Conservation (phyloP, 2,888 invertebrate genomes). For the Schizaphis graminum region DNA sequence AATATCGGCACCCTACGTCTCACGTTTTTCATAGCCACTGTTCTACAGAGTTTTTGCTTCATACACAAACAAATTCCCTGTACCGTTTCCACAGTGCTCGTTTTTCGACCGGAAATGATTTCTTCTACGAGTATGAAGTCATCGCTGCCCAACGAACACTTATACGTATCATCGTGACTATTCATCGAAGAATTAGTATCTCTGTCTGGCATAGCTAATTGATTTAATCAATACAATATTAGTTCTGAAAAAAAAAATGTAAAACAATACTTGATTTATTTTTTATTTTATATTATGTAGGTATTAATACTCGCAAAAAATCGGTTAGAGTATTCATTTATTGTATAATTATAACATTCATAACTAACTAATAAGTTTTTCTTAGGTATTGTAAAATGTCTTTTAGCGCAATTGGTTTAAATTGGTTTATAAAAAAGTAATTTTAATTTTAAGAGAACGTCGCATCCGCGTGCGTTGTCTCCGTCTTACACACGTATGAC, state of each 20-base stretch:
- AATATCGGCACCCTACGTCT: constrained; percentile 82
- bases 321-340: too few relatives aligned
- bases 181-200: constrained; percentile 1
- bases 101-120: constrained; percentile 69
- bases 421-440: too few relatives aligned
- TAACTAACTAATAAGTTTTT: too few relatives aligned
- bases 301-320: too few relatives aligned
- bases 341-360: too few relatives aligned
- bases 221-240: not conserved
- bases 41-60: constrained; percentile 72
- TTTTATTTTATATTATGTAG: too few relatives aligned
- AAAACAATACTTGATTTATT: not conserved
- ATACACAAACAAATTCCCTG: constrained; percentile 72
- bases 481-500: too few relatives aligned
- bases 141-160: constrained; percentile 73
- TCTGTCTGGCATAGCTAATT: not conserved
- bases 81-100: constrained; percentile 69
- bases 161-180: constrained; percentile 2
- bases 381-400: too few relatives aligned
- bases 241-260: not conserved
- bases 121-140: constrained; percentile 76
- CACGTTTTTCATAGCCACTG: constrained; percentile 79
- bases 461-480: too few relatives aligned
- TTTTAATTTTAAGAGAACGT: too few relatives aligned
- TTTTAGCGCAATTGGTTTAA: too few relatives aligned